Percentiles rank a stretch among this genome's conserved stretches.
These are phyloP conservation scores for Antheraea mylitta DNA, from an alignment of 1,140 invertebrate species.

Conservation along the genomic window DNA sequence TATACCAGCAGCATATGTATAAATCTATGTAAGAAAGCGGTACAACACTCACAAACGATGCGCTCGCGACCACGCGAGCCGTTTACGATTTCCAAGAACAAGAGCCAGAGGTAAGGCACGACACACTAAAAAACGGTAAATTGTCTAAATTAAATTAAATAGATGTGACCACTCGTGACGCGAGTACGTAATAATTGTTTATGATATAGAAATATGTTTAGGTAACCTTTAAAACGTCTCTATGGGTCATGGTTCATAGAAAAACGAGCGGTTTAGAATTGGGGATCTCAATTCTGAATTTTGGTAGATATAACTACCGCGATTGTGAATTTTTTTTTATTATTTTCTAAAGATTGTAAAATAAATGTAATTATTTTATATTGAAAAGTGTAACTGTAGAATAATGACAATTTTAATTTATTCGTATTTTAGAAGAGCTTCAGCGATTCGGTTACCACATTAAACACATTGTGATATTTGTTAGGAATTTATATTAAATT, in stretches of 20 bases:
- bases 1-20: conserved; percentile 11
- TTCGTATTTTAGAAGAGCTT: too few species aligned
- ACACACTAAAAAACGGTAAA: conserved; percentile 58
- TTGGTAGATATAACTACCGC: background rate
- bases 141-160: conserved; percentile 64
- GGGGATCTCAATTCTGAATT: background rate
- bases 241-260: background rate
- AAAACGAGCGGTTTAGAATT: background rate
- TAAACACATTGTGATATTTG: too few species aligned
- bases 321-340: too few species aligned
- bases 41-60: conserved; percentile 45
- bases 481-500: too few species aligned
- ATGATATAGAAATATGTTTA: conserved; percentile 25
- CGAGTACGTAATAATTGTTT: conserved; percentile 36
- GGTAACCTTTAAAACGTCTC: conserved; percentile 12
- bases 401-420: too few species aligned
- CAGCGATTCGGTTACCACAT: too few species aligned
- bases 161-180: conserved; percentile 46
- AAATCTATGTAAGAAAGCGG: conserved; percentile 49
- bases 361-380: too few species aligned
- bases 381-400: too few species aligned
- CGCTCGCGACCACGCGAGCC: conserved; percentile 35
- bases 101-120: conserved; percentile 36
- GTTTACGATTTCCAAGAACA: conserved; percentile 65
- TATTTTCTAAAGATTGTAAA: too few species aligned